Conservation (phyloP, 2,888 invertebrate species). For the Drosophila infuscata region DNA sequence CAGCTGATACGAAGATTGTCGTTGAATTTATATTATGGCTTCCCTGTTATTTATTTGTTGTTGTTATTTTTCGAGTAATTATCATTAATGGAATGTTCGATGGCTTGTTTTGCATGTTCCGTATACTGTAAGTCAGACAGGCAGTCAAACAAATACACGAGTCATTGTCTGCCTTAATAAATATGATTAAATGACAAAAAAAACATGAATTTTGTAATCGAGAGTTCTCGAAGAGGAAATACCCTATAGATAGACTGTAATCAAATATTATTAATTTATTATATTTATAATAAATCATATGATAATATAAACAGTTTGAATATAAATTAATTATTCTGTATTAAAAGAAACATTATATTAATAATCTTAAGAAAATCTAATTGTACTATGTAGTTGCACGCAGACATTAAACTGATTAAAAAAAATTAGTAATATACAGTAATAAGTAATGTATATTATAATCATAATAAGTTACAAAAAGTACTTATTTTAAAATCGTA, state of each 20-base stretch:
- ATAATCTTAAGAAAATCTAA: neutral
- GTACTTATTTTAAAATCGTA: too few species aligned
- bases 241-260: neutral
- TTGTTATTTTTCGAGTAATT: conserved; percentile 22
- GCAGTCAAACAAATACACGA: neutral
- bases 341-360: neutral
- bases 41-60: conserved; percentile 23
- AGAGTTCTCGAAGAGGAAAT: neutral
- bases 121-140: neutral
- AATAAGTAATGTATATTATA: too few species aligned
- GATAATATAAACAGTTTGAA: neutral
- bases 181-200: neutral
- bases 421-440: too few species aligned
- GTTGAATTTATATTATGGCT: conserved; percentile 48
- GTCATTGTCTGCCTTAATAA: neutral
- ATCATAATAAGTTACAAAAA: too few species aligned
- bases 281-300: too few species aligned
- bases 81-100: conserved; percentile 28
- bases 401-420: too few species aligned
- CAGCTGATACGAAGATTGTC: conserved; percentile 36
- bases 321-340: neutral
- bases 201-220: neutral
- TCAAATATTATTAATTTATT: neutral
- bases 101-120: conserved; percentile 4
- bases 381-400: neutral